Conservation (phyloP, 1,140 invertebrate genomes). For the Cyclina sinensis region DNA sequence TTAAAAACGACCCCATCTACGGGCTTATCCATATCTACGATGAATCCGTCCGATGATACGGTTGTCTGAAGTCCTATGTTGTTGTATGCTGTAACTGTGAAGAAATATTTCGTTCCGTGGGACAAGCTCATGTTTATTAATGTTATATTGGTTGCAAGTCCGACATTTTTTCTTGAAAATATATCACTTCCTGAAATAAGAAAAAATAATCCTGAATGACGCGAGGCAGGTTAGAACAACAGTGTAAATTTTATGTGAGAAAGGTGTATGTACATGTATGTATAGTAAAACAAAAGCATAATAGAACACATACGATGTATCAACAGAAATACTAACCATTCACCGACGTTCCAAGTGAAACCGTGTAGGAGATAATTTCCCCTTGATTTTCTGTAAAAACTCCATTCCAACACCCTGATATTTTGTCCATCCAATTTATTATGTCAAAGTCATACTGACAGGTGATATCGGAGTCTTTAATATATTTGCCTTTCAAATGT, state of each 20-base stretch:
- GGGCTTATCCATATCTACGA: conserved; percentile 64
- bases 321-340: conserved; percentile 42
- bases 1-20: conserved; percentile 68
- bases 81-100: conserved; percentile 69
- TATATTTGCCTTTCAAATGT: neutral
- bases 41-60: conserved; percentile 67
- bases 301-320: too few species aligned
- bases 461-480: conserved; percentile 15
- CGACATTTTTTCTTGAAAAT: conserved; percentile 16
- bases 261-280: too few species aligned
- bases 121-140: conserved; percentile 16
- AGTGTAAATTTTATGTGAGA: too few species aligned
- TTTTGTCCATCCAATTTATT: conserved; percentile 9
- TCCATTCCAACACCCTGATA: conserved; percentile 67
- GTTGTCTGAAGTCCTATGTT: conserved; percentile 55
- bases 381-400: conserved; percentile 66
- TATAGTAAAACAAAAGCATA: too few species aligned
- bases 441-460: conserved; percentile 1
- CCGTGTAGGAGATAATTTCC: conserved; percentile 30
- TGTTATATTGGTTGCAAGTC: conserved; percentile 25
- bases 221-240: too few species aligned
- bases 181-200: conserved; percentile 64
- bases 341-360: conserved; percentile 61
- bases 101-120: conserved; percentile 67
- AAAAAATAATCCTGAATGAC: neutral